Evolutionary conservation across 2,888 invertebrate species (phyloP).

Genomic region (Tiphia femorata): DNA sequence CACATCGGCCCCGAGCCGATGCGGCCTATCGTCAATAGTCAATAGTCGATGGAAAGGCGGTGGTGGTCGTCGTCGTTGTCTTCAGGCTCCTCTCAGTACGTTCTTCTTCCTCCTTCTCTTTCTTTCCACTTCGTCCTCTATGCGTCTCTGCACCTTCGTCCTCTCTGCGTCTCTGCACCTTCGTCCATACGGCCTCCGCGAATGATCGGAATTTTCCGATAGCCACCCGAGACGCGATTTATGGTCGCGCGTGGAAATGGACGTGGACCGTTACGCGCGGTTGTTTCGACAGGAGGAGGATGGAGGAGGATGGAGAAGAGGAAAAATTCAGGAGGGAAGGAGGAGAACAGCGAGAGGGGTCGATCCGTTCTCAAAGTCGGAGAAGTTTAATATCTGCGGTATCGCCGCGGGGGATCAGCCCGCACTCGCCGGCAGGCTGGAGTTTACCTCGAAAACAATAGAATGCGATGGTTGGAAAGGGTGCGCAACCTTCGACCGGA

Average conservation of each 20-base stretch:
- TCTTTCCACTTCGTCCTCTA: background rate
- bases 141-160: background rate
- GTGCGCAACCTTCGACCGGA: constrained; percentile 19
- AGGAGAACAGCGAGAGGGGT: constrained; percentile 7
- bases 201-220: constrained; percentile 62
- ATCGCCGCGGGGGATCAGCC: constrained; percentile 43
- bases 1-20: too few relatives aligned
- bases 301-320: too few relatives aligned
- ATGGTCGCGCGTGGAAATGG: constrained; percentile 45
- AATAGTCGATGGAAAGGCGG: too few relatives aligned
- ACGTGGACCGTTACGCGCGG: constrained; percentile 31
- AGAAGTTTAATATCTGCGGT: constrained; percentile 47
- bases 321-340: constrained; percentile 20
- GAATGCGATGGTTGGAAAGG: constrained; percentile 32
- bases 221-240: constrained; percentile 48
- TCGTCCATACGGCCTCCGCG: constrained; percentile 48
- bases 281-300: too few relatives aligned
- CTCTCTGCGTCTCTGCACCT: background rate
- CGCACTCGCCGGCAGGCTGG: too few relatives aligned
- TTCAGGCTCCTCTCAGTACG: too few relatives aligned
- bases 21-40: too few relatives aligned
- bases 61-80: too few relatives aligned
- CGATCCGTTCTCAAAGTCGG: constrained; percentile 28
- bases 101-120: too few relatives aligned
- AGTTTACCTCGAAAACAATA: constrained; percentile 48